These are phyloP conservation scores for Pseudachorutes palmiensis DNA, from an alignment of 1,140 invertebrate species.

Conservation along the genomic window DNA sequence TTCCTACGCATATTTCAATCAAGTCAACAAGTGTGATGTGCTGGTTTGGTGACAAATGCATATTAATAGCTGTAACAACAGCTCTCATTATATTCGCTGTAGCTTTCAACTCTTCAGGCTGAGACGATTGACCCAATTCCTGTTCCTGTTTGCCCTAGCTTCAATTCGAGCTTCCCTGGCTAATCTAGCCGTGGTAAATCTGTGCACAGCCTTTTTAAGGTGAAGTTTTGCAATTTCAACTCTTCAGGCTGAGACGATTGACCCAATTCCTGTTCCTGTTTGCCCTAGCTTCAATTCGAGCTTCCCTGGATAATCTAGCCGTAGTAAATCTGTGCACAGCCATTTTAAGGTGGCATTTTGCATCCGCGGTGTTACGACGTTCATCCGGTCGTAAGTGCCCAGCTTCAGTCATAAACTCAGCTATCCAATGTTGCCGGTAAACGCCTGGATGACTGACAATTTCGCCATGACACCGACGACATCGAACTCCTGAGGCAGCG, in stretches of 20 bases:
- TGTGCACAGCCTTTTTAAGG: not conserved
- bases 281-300: not conserved
- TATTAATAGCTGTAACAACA: not conserved
- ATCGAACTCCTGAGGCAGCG: not conserved
- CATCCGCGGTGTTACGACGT: not conserved
- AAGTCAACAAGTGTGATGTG: not conserved
- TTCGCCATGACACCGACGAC: not conserved
- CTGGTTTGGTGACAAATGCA: not conserved
- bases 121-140: not conserved
- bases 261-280: not conserved
- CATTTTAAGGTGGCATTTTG: not conserved
- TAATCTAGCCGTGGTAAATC: not conserved
- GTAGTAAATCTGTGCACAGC: not conserved
- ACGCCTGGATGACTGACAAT: not conserved
- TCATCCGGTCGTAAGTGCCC: not conserved
- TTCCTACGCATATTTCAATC: not conserved
- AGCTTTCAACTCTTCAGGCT: not conserved
- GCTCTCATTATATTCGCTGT: not conserved
- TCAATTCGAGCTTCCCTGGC: not conserved
- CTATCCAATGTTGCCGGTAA: not conserved
- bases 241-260: too few species aligned
- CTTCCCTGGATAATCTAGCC: not conserved
- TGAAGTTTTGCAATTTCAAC: not conserved
- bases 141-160: not conserved
- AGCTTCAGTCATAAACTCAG: not conserved